These are phyloP conservation scores for Caranx ignobilis DNA, from an alignment of 2,113 vertebrate species.

Conservation along the genomic window DNA sequence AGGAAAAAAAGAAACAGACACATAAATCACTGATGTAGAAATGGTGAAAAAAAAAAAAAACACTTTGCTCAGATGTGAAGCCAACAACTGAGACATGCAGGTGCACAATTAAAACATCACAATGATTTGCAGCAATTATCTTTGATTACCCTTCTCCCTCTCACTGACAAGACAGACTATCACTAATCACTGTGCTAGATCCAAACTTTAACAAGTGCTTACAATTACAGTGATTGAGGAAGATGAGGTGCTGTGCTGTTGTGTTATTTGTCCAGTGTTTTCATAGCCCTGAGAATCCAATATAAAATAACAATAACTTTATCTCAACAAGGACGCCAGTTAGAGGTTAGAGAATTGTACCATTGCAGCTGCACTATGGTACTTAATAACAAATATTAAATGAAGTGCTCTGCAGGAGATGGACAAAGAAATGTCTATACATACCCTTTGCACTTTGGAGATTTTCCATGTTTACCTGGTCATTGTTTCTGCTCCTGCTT, in stretches of 20 bases:
- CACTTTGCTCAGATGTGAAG: conserved; percentile 22
- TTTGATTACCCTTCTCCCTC: conserved; percentile 73
- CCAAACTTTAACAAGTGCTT: conserved; percentile 67
- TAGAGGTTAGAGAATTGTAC: background rate
- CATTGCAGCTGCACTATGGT: background rate
- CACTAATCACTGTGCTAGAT: conserved; percentile 63
- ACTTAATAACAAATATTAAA: too few relatives aligned
- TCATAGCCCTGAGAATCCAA: conserved; percentile 19
- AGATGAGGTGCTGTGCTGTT: conserved; percentile 14
- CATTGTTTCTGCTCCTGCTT: background rate
- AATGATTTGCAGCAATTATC: conserved; percentile 79
- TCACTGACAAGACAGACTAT: conserved; percentile 59
- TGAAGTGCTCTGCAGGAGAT: background rate
- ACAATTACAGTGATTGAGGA: conserved; percentile 69
- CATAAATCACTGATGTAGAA: conserved; percentile 24
- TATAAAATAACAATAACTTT: conserved; percentile 12
- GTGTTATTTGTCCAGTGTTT: conserved; percentile 23
- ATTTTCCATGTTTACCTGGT: conserved; percentile 7
- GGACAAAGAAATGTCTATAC: background rate
- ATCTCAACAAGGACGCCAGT: background rate
- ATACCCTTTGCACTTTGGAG: background rate
- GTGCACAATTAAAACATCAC: conserved; percentile 73
- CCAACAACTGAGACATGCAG: conserved; percentile 63
- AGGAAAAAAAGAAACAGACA: conserved; percentile 7
- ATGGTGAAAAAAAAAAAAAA: background rate